A percentile compares a stretch with the other conserved stretches of the same genome.
These are phyloP conservation scores for Aspidapion aeneum DNA, from an alignment of 2,888 invertebrate species.

Conservation along the genomic window DNA sequence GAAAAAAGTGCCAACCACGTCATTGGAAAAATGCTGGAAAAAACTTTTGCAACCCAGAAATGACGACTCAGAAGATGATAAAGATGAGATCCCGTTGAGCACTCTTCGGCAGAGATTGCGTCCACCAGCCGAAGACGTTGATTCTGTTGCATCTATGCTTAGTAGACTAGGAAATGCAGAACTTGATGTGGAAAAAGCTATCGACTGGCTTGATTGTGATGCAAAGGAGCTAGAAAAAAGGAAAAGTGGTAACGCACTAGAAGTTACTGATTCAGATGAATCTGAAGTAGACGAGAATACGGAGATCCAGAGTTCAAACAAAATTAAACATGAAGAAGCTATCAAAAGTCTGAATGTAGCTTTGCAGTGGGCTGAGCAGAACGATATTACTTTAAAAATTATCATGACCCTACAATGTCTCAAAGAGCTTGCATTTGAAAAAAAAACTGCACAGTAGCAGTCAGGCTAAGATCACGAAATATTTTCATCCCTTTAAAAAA, in stretches of 20 bases:
- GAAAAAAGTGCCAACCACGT: neutral
- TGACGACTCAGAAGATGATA: neutral
- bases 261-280: neutral
- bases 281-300: slow-evolving; percentile 5
- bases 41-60: neutral
- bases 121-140: neutral
- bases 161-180: neutral
- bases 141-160: neutral
- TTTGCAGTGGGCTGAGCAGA: slow-evolving; percentile 14
- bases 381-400: slow-evolving; percentile 8
- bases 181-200: neutral
- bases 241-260: slow-evolving; percentile 1
- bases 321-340: slow-evolving; percentile 7
- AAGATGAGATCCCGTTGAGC: neutral
- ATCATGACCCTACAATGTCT: slow-evolving; percentile 12
- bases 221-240: slow-evolving; percentile 2
- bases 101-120: neutral
- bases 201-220: neutral
- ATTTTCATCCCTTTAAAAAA: slow-evolving; percentile 5
- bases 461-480: slow-evolving; percentile 6
- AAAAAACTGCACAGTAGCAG: slow-evolving; percentile 1
- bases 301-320: slow-evolving; percentile 1
- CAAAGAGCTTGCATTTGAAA: slow-evolving; percentile 12
- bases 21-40: neutral
- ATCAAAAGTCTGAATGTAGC: slow-evolving; percentile 3